phyloP scores from a whole-genome alignment of 2,113 vertebrate genomes.

The Paramormyrops kingsleyae region DNA sequence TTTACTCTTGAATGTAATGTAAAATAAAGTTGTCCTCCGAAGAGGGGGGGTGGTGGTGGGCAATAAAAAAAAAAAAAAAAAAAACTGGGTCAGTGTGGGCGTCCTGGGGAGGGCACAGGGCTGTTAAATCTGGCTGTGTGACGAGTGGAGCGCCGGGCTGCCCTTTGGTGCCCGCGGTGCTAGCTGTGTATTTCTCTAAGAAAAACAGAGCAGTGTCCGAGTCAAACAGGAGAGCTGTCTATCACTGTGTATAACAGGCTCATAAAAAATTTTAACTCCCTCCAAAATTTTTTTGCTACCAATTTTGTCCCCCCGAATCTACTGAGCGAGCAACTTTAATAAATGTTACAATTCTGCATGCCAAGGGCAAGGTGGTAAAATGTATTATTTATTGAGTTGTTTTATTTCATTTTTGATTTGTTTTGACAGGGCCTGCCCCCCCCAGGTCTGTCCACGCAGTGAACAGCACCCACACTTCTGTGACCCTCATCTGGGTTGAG shows the following conservation, averaged over 20 bases:
- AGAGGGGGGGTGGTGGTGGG: too few relatives aligned
- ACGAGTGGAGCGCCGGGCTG: background rate
- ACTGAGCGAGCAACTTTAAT: background rate
- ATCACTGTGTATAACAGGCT: background rate
- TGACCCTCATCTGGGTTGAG: slow-evolving; percentile 90
- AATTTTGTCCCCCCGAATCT: background rate
- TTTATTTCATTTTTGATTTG: background rate
- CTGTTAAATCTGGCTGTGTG: background rate
- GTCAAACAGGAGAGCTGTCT: background rate
- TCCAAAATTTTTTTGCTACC: background rate
- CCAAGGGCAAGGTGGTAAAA: background rate
- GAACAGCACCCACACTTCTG: slow-evolving; percentile 80
- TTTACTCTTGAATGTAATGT: too few relatives aligned
- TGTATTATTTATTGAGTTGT: background rate
- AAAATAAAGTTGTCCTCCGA: too few relatives aligned
- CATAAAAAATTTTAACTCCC: background rate
- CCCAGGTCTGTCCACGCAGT: slow-evolving; percentile 81
- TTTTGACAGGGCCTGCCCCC: slow-evolving; percentile 78
- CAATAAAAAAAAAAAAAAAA: too few relatives aligned
- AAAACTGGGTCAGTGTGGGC: slow-evolving; percentile 72
- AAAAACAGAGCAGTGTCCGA: background rate
- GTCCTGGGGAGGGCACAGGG: background rate
- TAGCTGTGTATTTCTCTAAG: background rate
- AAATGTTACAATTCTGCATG: background rate
- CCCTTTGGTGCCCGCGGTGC: background rate